Evolutionary conservation across 2,797 vertebrate genomes (phyloP), one percentile per base, ranked within the genome.

Genomic region (Acanthurus tractus): DNA sequence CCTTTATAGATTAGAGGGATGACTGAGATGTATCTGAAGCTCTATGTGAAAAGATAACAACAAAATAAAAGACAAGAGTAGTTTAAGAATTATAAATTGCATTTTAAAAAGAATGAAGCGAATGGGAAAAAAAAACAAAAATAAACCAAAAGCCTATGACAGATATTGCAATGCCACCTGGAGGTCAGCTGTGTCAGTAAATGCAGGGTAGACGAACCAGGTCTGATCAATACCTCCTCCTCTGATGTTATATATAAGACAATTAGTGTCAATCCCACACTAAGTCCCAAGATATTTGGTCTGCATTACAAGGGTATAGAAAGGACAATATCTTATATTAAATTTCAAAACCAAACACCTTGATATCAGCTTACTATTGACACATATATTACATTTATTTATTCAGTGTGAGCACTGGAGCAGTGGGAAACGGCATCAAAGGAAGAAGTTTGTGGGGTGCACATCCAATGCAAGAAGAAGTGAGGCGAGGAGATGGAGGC

Each of bases 381-480:
- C 12, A 64, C 52, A 29, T 14, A n/a, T 3, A 40, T 65, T n/a
- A 58, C 25, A 49, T 18, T 25, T 15, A 53, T 48, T 22, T 40
- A 29, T 18, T 29, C 42, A 63, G 56, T 29, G n/a, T 25, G 54
- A 45, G 7, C 3, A 1, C 15, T 13, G 25, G 6, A 64, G 53
- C 23, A 61, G 36, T 25, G 52, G 38, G 15, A 48, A 7, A 42
- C 17, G 20, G 34, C 38, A 72, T 61, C 71, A 25, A 63, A 73
- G 18, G 4, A 54, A 63, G 48, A 50, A 67, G 2, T 13, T 36
- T 34, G 48, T 4, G 25, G 52, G 34, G 56, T 81, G 74, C 61
- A 82, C 76, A 79, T 79, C 81, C 5, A 40, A 77, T 82, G 69
- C 75, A 53, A 76, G 42, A 10, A 76, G 62, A 69, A 49, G 45